These are phyloP conservation scores for Rhinophrynus dorsalis DNA, from an alignment of 2,797 vertebrate genomes.

Conservation along the genomic window DNA sequence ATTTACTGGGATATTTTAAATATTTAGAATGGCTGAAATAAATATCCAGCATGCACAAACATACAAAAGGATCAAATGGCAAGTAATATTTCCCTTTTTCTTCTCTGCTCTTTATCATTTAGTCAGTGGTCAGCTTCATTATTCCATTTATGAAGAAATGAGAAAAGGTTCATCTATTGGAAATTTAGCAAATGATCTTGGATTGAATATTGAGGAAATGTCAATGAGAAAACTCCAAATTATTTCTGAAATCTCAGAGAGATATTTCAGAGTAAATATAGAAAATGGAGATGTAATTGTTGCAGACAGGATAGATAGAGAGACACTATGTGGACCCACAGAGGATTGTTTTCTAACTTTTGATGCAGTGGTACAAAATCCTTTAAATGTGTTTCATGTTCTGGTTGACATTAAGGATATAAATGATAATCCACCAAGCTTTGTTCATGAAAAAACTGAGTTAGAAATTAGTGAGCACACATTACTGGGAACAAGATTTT, in stretches of 20 bases:
- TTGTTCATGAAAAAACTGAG: constrained; percentile 37
- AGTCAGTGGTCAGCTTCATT: constrained; percentile 56
- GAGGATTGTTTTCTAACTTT: constrained; percentile 52
- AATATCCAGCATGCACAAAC: too few relatives aligned
- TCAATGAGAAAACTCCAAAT: constrained; percentile 58
- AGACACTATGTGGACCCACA: constrained; percentile 50
- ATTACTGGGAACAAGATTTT: constrained; percentile 45
- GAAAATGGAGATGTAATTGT: constrained; percentile 57
- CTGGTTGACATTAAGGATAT: constrained; percentile 65
- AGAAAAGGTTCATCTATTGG: constrained; percentile 57
- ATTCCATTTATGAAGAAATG: constrained; percentile 62
- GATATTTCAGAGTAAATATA: constrained; percentile 59
- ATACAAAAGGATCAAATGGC: too few relatives aligned
- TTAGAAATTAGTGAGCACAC: constrained; percentile 55
- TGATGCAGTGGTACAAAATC: constrained; percentile 61
- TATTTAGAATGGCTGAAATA: too few relatives aligned
- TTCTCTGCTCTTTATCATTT: too few relatives aligned
- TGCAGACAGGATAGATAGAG: constrained; percentile 62
- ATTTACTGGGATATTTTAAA: not conserved
- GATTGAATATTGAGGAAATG: constrained; percentile 52
- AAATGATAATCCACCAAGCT: constrained; percentile 71
- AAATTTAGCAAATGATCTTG: constrained; percentile 59
- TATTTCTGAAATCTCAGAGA: constrained; percentile 52
- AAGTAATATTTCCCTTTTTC: too few relatives aligned
- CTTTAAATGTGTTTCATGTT: constrained; percentile 58